Evolutionary conservation across 2,888 invertebrate species (phyloP), one percentile per base, ranked within the genome.

Genomic region (Chloroclystis v-ata): DNA sequence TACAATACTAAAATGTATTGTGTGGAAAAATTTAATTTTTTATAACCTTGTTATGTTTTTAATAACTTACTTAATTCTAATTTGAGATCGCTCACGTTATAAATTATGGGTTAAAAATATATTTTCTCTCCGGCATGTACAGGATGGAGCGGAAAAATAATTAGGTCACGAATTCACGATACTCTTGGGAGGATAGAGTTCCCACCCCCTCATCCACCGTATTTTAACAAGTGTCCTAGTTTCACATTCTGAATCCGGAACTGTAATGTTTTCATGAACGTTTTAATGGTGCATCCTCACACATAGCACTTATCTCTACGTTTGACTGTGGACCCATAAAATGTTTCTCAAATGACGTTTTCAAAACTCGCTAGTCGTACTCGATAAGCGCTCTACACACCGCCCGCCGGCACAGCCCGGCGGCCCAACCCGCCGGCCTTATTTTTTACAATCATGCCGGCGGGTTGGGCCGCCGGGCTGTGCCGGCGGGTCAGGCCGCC

Each of bases 131-230:
- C 45, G 54, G 63, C 59, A 60, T 60, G 56, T 10, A 35, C 35
- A 20, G 20, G 35, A 35, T 35, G 60, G 53, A 57, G 53, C 59
- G 63, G 35, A 62, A 56, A 62, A 68, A 67, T 75, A 80, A 80
- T 77, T 80, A 69, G 81, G 81, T 80, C 80, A 79, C 63, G 66
- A 79, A 80, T 80, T 80, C 80, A 80, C 65, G 67, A 57, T 71
- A 66, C 60, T 65, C 63, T 55, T 54, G 60, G 62, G 61, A 56
- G 47, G 48, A 51, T 44, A 46, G 47, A 47, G 50, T 52, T 56
- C 43, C 44, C 47, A 44, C 49, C 46, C 50, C 51, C 52, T 55
- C 42, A 48, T 48, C 24, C 13, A 20, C 20, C 35, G 33, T 45
- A 45, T 35, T 33, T 38, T 38, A 35, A 47, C 20, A 41, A 32